Conservation (phyloP, 2,888 invertebrate genomes). For the Xanthorhoe spadicearia region DNA sequence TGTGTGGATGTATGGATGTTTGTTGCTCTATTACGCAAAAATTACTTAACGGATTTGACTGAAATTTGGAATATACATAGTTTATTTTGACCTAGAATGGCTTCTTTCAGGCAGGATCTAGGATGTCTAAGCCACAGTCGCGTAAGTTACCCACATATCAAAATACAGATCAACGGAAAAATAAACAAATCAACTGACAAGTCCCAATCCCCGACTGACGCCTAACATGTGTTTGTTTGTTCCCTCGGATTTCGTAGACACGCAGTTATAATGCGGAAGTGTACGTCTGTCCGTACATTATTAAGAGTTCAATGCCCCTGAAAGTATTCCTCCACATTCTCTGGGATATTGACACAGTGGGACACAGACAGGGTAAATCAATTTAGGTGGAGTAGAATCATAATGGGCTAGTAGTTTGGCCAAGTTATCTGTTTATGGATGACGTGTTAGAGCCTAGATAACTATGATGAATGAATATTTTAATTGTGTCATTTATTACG, state of each 20-base stretch:
- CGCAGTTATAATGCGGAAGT: slow-evolving; percentile 72
- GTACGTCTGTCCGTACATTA: slow-evolving; percentile 70
- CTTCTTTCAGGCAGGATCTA: too few relatives aligned
- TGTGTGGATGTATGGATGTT: too few relatives aligned
- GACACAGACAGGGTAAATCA: slow-evolving; percentile 28
- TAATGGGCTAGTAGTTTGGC: neutral
- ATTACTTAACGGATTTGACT: neutral
- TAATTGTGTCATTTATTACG: too few relatives aligned
- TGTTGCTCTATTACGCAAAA: neutral
- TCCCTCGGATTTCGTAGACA: slow-evolving; percentile 57
- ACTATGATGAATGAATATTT: too few relatives aligned
- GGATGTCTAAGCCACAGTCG: too few relatives aligned
- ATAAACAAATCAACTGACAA: slow-evolving; percentile 60
- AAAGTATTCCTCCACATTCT: slow-evolving; percentile 52
- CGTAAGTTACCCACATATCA: neutral
- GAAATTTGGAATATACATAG: too few relatives aligned
- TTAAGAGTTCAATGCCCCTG: slow-evolving; percentile 72
- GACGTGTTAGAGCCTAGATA: too few relatives aligned
- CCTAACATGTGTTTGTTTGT: slow-evolving; percentile 61
- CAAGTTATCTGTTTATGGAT: neutral
- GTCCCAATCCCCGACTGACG: slow-evolving; percentile 50
- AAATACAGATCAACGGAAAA: slow-evolving; percentile 34
- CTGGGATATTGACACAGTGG: slow-evolving; percentile 47
- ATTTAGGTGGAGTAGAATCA: neutral
- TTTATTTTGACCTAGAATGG: too few relatives aligned